Conservation (phyloP, 2,797 vertebrate genomes). For the Microcaecilia unicolor region DNA sequence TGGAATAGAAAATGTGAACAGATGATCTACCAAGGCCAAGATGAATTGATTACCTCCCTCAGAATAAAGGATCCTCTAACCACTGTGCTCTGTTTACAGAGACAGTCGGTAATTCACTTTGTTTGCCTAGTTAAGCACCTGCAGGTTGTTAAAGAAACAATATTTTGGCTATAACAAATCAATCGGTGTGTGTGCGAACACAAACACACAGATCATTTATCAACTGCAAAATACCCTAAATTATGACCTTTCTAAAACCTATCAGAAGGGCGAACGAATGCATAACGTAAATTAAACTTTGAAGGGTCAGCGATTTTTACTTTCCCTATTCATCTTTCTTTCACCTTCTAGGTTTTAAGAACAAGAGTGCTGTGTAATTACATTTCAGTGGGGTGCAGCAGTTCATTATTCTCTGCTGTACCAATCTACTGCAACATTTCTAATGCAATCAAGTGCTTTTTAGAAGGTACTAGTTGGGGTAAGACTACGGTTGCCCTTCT, state of each 20-base stretch:
- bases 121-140: slow-evolving; percentile 71
- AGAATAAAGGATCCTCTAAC: slow-evolving; percentile 4
- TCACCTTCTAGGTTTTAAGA: slow-evolving; percentile 81
- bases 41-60: slow-evolving; percentile 11
- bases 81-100: slow-evolving; percentile 14
- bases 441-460: slow-evolving; percentile 81
- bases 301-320: slow-evolving; percentile 93
- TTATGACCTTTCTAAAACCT: slow-evolving; percentile 89
- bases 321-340: slow-evolving; percentile 92
- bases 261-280: slow-evolving; percentile 90
- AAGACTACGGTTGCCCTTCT: slow-evolving; percentile 48
- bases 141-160: slow-evolving; percentile 70
- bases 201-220: slow-evolving; percentile 95
- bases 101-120: slow-evolving; percentile 35
- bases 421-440: slow-evolving; percentile 81
- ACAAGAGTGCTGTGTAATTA: slow-evolving; percentile 93
- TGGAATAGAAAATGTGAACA: slow-evolving; percentile 11
- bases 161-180: slow-evolving; percentile 82
- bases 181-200: slow-evolving; percentile 76
- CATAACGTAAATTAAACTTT: slow-evolving; percentile 96
- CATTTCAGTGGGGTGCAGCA: slow-evolving; percentile 86
- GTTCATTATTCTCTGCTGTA: slow-evolving; percentile 87
- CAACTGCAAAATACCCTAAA: slow-evolving; percentile 92
- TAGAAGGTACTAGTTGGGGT: slow-evolving; percentile 54
- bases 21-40: slow-evolving; percentile 8